Conservation (phyloP, 2,888 invertebrate genomes). For the Carcina quercana region DNA sequence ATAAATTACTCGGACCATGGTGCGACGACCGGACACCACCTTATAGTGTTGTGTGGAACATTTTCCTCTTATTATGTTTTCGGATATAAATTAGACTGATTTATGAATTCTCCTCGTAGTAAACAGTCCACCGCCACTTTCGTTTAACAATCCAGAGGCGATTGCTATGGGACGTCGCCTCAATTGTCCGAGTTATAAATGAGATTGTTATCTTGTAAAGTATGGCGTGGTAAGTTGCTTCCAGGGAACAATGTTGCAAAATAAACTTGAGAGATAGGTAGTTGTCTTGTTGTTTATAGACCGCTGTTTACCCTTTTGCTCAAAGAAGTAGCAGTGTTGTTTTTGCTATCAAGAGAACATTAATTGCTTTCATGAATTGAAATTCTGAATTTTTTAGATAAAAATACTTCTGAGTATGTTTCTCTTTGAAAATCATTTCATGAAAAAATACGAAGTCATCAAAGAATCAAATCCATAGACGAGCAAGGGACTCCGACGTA, state of each 20-base stretch:
- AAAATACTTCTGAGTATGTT: no score
- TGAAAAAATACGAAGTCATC: no score
- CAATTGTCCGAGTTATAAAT: conserved; percentile 37
- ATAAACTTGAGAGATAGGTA: no score
- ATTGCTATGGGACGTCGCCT: conserved; percentile 29
- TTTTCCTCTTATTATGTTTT: conserved; percentile 70
- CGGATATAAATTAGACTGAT: conserved; percentile 68
- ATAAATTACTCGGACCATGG: conserved; percentile 57
- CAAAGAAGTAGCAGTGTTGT: no score
- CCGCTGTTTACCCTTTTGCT: no score
- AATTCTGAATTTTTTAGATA: no score
- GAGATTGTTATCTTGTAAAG: conserved; percentile 33
- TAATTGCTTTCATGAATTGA: no score
- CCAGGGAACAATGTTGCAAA: conserved; percentile 4
- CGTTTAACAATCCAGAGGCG: conserved; percentile 26
- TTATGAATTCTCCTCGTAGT: conserved; percentile 38
- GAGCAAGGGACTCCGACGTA: no score
- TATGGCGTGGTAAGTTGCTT: conserved; percentile 14
- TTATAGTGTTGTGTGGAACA: conserved; percentile 47
- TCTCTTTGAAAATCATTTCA: no score
- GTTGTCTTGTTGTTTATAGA: no score
- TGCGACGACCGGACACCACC: conserved; percentile 47
- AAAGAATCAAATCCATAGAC: no score
- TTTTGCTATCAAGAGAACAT: no score
- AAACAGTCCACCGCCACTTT: conserved; percentile 39